Percentiles rank a stretch among this genome's conserved stretches.
These are phyloP conservation scores for Fratercula arctica DNA, from an alignment of 2,797 vertebrate genomes.

Conservation along the genomic window DNA sequence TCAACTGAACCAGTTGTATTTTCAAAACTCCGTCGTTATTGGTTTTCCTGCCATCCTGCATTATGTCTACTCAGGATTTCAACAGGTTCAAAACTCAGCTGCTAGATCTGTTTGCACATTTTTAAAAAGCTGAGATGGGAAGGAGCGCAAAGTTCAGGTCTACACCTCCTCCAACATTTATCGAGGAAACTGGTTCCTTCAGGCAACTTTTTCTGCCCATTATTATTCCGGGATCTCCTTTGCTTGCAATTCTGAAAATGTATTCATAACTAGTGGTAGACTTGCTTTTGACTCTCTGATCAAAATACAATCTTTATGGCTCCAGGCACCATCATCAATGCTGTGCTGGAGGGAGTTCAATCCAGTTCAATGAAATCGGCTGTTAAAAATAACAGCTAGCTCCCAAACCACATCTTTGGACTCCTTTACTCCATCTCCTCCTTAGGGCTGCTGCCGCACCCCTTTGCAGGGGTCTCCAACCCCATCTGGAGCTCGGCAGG, in stretches of 20 bases:
- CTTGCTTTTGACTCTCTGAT: conserved; percentile 61
- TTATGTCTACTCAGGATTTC: not conserved
- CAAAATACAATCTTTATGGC: conserved; percentile 58
- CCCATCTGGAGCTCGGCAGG: not conserved
- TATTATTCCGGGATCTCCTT: conserved; percentile 47
- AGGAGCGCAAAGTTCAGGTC: not conserved
- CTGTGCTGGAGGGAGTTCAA: conserved; percentile 50
- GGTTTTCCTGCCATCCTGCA: not conserved
- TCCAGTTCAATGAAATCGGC: conserved; percentile 20
- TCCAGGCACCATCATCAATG: conserved; percentile 53
- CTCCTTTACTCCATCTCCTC: not conserved
- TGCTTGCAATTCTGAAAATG: conserved; percentile 24
- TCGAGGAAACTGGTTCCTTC: conserved; percentile 8
- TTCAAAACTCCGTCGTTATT: not conserved
- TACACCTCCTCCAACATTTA: conserved; percentile 5
- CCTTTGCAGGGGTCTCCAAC: not conserved
- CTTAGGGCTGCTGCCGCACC: not conserved
- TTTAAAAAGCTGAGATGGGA: conserved; percentile 11
- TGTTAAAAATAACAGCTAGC: conserved; percentile 28
- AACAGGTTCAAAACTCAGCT: not conserved
- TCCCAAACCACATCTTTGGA: conserved; percentile 36
- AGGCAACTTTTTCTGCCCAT: conserved; percentile 17
- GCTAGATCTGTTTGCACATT: not conserved
- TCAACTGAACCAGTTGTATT: not conserved
- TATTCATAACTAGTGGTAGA: conserved; percentile 50